A percentile compares a stretch with the other conserved stretches of the same genome.
Conservation (phyloP, 1,140 invertebrate species). For the Stegodyphus dumicola region DNA sequence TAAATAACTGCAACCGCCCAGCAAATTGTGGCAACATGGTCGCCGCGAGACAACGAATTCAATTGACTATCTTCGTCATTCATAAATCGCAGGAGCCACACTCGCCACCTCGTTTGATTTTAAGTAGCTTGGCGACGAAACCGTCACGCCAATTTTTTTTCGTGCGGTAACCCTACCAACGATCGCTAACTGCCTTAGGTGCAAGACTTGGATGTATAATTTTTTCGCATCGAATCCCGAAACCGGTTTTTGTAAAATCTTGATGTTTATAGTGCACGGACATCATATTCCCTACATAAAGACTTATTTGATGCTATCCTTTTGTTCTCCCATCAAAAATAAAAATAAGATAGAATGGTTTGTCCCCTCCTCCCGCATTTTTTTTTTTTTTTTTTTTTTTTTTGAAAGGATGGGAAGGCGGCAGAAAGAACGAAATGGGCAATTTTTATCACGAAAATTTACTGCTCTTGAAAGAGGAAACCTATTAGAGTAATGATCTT, state of each 20-base stretch:
- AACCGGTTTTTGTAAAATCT: not conserved
- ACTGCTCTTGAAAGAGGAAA: no score
- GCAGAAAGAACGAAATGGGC: no score
- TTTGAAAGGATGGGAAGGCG: no score
- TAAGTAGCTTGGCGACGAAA: not conserved
- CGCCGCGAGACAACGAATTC: not conserved
- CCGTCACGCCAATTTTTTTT: not conserved
- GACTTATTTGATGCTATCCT: not conserved
- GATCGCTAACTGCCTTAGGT: not conserved
- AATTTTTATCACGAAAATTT: no score
- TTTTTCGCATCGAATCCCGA: not conserved
- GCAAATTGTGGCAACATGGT: not conserved
- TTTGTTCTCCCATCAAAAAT: not conserved
- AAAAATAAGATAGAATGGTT: no score
- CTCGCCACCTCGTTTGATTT: not conserved
- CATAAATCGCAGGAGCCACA: not conserved
- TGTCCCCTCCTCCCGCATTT: no score
- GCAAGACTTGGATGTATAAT: not conserved
- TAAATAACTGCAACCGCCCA: not conserved
- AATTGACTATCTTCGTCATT: not conserved
- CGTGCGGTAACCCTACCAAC: not conserved
- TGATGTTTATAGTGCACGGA: not conserved
- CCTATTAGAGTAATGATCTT: no score
- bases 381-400: no score
- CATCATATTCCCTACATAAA: not conserved